Conservation (phyloP, 2,888 invertebrate genomes). For the Chydorus sphaericus region DNA sequence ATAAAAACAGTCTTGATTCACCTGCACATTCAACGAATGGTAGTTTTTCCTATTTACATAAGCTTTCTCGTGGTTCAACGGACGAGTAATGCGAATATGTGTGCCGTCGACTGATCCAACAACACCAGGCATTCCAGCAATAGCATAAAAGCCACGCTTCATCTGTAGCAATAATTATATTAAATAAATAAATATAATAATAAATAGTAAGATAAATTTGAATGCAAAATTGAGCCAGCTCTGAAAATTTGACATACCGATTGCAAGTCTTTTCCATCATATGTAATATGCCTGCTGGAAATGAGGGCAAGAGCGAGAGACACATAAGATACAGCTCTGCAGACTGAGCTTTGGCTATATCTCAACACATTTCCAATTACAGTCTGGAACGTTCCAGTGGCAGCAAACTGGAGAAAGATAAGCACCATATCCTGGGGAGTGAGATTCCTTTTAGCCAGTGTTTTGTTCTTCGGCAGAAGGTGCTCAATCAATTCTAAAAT, state of each 20-base stretch:
- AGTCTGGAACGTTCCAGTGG: not conserved
- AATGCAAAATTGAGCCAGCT: too few relatives aligned
- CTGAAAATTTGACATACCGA: too few relatives aligned
- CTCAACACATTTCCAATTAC: not conserved
- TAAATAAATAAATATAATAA: too few relatives aligned
- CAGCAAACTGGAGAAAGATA: not conserved
- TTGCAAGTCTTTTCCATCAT: too few relatives aligned
- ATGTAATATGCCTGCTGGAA: not conserved
- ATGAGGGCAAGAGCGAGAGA: not conserved
- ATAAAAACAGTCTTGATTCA: not conserved
- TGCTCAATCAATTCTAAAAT: not conserved
- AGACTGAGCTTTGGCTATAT: not conserved
- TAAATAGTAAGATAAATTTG: too few relatives aligned
- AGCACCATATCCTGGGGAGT: not conserved
- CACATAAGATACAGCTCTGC: not conserved
- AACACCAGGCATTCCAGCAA: not conserved
- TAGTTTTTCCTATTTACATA: not conserved
- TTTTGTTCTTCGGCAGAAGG: not conserved
- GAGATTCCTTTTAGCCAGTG: not conserved
- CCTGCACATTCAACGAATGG: not conserved
- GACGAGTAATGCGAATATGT: not conserved
- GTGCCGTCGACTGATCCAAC: conserved; percentile 3
- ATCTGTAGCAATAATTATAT: not conserved
- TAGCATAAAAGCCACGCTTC: not conserved
- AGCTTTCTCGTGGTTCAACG: not conserved